Evolutionary conservation across 2,113 vertebrate genomes (phyloP).

Genomic region (Odontophorus gujanensis): DNA sequence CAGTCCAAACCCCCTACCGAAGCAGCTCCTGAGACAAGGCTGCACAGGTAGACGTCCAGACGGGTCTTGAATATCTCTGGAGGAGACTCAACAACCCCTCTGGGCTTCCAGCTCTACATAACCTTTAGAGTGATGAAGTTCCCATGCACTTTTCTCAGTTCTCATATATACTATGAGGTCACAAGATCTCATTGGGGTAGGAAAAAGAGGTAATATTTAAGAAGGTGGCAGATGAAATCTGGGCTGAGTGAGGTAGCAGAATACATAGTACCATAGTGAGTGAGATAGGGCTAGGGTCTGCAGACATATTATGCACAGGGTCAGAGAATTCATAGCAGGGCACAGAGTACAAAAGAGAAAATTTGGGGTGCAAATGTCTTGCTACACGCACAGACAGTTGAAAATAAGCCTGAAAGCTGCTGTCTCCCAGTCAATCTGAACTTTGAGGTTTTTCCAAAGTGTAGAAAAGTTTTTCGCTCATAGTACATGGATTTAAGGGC

Average conservation of each 20-base stretch:
- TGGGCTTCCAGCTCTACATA: too few relatives aligned
- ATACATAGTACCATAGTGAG: background rate
- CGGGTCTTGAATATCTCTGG: too few relatives aligned
- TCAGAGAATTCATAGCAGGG: background rate
- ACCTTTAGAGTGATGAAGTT: too few relatives aligned
- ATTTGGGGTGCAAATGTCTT: background rate
- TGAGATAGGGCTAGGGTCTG: background rate
- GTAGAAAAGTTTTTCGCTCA: background rate
- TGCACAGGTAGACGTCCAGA: too few relatives aligned
- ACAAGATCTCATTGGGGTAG: fast-evolving
- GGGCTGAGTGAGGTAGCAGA: background rate
- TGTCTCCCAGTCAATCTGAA: background rate
- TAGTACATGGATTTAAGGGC: background rate
- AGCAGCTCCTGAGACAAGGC: too few relatives aligned
- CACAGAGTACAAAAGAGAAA: fast-evolving
- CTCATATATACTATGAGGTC: background rate
- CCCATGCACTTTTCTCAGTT: too few relatives aligned
- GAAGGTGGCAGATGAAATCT: background rate
- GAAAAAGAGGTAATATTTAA: background rate
- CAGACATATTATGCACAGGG: background rate
- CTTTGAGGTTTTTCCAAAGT: background rate
- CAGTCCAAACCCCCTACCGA: too few relatives aligned
- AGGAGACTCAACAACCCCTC: too few relatives aligned
- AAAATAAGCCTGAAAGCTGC: background rate
- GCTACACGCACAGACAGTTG: fast-evolving